Conservation (phyloP, 2,888 invertebrate genomes). For the Mythimna ferrago region DNA sequence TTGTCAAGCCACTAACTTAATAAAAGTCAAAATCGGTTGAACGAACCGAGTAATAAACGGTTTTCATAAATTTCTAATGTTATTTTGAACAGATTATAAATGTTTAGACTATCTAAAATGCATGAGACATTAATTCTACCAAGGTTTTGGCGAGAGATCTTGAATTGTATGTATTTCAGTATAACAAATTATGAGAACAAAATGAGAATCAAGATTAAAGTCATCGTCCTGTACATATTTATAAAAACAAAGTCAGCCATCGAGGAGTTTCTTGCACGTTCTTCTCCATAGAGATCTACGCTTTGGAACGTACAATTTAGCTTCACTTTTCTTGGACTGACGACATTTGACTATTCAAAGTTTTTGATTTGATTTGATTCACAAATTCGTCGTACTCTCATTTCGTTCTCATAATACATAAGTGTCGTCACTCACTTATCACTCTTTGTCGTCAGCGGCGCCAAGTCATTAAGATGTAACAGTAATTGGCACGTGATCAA, state of each 20-base stretch:
- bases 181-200: neutral
- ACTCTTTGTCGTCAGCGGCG: conserved; percentile 6
- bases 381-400: conserved; percentile 9
- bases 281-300: no score
- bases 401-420: neutral
- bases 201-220: conserved; percentile 1
- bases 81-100: neutral
- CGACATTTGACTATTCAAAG: no score
- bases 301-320: no score
- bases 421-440: conserved; percentile 31
- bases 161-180: neutral
- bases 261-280: no score
- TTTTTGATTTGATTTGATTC: no score
- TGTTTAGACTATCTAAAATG: neutral
- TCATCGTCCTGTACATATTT: no score
- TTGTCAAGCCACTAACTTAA: no score
- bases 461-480: conserved; percentile 2
- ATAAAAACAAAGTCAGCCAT: no score
- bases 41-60: no score
- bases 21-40: no score
- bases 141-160: neutral
- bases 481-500: conserved; percentile 19
- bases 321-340: no score
- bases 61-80: no score
- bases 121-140: neutral